Evolutionary conservation across 2,888 invertebrate species (phyloP).

Genomic region (Leuctra nigra): DNA sequence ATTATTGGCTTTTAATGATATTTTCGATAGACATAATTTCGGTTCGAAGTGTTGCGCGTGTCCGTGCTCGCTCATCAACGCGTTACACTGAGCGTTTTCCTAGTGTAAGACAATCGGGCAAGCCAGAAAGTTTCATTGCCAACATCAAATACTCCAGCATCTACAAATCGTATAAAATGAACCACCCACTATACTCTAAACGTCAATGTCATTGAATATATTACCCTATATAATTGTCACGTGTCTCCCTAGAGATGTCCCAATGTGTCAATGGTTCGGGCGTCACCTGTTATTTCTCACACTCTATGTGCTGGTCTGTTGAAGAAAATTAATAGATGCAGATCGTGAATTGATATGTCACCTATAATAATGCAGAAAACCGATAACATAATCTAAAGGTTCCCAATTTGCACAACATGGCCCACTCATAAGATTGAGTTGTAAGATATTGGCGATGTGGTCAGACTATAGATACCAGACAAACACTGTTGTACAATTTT

Average conservation of each 20-base stretch:
- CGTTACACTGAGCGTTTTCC: too few species aligned
- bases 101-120: too few species aligned
- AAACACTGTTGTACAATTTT: too few species aligned
- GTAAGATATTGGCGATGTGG: too few species aligned
- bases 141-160: too few species aligned
- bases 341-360: slow-evolving; percentile 13
- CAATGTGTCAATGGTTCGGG: slow-evolving; percentile 12
- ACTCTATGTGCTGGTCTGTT: not conserved
- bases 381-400: slow-evolving; percentile 9
- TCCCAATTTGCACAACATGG: slow-evolving; percentile 16
- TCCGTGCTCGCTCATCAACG: too few species aligned
- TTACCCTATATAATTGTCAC: not conserved
- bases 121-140: too few species aligned
- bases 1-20: too few species aligned
- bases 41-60: too few species aligned
- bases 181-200: not conserved
- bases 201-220: not conserved
- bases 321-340: not conserved
- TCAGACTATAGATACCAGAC: too few species aligned
- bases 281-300: not conserved
- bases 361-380: slow-evolving; percentile 12
- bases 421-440: slow-evolving; percentile 2
- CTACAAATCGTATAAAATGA: too few species aligned
- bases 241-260: slow-evolving; percentile 2
- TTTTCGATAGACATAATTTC: too few species aligned